Percentiles rank a stretch among this genome's conserved stretches.
Conservation (phyloP, 92 coral and sea anemone genomes). For the Actinernus sp. region DNA sequence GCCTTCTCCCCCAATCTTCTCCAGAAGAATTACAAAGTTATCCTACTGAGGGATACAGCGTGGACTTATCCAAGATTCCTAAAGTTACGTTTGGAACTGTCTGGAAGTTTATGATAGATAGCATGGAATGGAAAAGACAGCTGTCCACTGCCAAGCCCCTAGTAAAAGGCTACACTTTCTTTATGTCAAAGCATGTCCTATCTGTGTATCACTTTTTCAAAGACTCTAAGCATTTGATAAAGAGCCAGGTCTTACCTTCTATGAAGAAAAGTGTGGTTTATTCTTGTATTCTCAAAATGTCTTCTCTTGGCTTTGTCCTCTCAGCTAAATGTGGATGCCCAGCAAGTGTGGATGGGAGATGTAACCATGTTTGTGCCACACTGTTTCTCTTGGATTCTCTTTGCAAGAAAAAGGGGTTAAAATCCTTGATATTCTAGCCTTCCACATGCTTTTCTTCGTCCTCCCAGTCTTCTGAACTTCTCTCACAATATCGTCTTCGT, state of each 20-base stretch:
- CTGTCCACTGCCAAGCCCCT: constrained; percentile 21
- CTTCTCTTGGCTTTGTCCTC: constrained; percentile 8
- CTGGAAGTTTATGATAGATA: constrained; percentile 37
- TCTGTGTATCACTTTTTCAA: background rate
- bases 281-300: constrained; percentile 11
- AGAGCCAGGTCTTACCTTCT: constrained; percentile 34
- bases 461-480: no score
- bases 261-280: constrained; percentile 36
- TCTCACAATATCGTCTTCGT: no score
- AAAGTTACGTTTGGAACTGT: constrained; percentile 37
- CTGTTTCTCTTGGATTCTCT: constrained; percentile 12
- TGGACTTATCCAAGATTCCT: constrained; percentile 11
- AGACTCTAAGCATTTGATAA: constrained; percentile 14
- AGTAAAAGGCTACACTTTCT: constrained; percentile 36
- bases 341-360: no score
- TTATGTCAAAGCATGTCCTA: constrained; percentile 37
- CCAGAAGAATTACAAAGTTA: constrained; percentile 4
- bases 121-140: constrained; percentile 7
- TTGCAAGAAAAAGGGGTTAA: background rate
- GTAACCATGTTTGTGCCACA: no score
- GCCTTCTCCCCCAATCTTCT: constrained; percentile 2
- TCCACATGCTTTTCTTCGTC: no score
- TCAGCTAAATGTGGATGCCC: constrained; percentile 34
- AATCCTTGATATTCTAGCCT: no score
- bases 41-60: constrained; percentile 21